Conservation (phyloP, 2,113 vertebrate species). For the Hippoglossus stenolepis region DNA sequence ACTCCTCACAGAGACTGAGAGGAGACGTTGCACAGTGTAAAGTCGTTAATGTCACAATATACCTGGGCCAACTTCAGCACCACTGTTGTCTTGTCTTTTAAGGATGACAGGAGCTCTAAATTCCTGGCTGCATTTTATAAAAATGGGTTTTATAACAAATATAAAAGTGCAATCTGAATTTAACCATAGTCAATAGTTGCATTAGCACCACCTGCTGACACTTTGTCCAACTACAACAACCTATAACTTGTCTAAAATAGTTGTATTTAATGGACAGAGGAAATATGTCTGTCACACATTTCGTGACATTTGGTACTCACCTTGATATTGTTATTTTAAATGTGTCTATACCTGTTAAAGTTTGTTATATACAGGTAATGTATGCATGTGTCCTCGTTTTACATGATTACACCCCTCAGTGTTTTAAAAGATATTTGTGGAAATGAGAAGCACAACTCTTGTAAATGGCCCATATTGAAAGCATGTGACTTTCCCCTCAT, state of each 20-base stretch:
- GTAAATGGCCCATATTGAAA: neutral
- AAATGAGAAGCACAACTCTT: neutral
- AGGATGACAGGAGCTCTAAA: neutral
- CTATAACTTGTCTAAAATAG: neutral
- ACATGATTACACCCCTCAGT: neutral
- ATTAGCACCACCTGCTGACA: slow-evolving; percentile 61
- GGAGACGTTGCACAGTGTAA: no score
- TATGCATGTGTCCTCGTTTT: no score
- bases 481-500: neutral
- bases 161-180: neutral
- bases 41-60: no score
- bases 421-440: neutral
- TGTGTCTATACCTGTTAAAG: neutral
- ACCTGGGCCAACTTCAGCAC: no score
- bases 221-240: neutral
- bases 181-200: neutral
- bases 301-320: no score
- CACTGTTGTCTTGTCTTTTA: neutral
- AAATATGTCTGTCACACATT: neutral
- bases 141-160: neutral
- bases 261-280: no score
- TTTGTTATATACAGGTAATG: neutral
- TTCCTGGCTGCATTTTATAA: neutral
- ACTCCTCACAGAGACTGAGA: no score
- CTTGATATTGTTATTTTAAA: neutral